These are phyloP conservation scores for Epistrophe eligans DNA, from an alignment of 2,888 invertebrate genomes.

Conservation along the genomic window DNA sequence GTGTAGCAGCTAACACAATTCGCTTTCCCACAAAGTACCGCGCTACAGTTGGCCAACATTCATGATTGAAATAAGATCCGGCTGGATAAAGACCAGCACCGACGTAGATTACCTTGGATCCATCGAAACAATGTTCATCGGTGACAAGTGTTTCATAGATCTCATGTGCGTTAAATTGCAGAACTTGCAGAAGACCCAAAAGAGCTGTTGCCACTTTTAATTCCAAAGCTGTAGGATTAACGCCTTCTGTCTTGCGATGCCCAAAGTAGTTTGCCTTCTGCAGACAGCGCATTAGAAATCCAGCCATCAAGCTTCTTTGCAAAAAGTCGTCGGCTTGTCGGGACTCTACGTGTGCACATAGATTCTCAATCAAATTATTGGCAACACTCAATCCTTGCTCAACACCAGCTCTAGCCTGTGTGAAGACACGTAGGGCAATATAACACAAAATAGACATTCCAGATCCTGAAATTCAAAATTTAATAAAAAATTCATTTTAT, in stretches of 20 bases:
- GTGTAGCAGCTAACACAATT: constrained; percentile 88
- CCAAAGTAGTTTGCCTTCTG: constrained; percentile 88
- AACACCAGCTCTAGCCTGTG: constrained; percentile 86
- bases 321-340: constrained; percentile 89
- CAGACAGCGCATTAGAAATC: constrained; percentile 89
- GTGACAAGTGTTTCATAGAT: constrained; percentile 88
- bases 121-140: constrained; percentile 84
- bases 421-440: constrained; percentile 90
- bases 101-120: constrained; percentile 80
- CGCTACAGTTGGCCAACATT: constrained; percentile 91
- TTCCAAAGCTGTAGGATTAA: constrained; percentile 85
- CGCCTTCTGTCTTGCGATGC: constrained; percentile 83
- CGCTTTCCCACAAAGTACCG: constrained; percentile 91
- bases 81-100: constrained; percentile 90
- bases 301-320: constrained; percentile 90
- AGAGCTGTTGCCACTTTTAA: constrained; percentile 87
- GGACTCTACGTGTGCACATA: constrained; percentile 88
- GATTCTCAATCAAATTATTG: constrained; percentile 85
- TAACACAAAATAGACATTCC: constrained; percentile 93
- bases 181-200: constrained; percentile 88
- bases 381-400: constrained; percentile 82
- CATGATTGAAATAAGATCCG: constrained; percentile 92
- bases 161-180: constrained; percentile 95
- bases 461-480: constrained; percentile 85
- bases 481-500: background rate